phyloP scores from a whole-genome alignment of 2,113 vertebrate species.

The Oryzias javanicus region DNA sequence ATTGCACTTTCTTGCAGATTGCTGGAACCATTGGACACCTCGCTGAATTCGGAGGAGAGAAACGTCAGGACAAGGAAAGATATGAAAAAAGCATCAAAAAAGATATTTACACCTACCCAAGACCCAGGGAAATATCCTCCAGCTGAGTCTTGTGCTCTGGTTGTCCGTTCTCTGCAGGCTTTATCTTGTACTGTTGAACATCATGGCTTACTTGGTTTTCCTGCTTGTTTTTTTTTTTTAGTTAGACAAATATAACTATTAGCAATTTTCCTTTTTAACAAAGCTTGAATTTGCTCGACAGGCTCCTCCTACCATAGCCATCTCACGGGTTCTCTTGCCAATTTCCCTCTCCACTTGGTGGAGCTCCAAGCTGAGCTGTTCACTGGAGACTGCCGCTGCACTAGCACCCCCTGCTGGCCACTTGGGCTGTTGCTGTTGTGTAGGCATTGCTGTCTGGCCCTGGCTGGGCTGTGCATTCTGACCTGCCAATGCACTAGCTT shows the following conservation, averaged over 20 bases:
- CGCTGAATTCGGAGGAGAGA: conserved; percentile 68
- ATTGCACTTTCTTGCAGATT: conserved; percentile 82
- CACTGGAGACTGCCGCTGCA: conserved; percentile 80
- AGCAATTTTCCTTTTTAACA: too few relatives aligned
- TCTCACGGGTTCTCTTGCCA: conserved; percentile 92
- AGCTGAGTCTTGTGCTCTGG: conserved; percentile 85
- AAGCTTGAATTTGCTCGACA: neutral
- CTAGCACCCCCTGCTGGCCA: conserved; percentile 85
- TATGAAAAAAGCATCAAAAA: neutral
- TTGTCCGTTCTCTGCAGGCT: conserved; percentile 92
- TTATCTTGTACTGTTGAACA: conserved; percentile 91
- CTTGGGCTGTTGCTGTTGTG: conserved; percentile 78
- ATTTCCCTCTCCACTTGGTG: conserved; percentile 97
- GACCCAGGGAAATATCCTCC: conserved; percentile 87
- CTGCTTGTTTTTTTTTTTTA: conserved; percentile 72
- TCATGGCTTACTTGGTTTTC: conserved; percentile 89
- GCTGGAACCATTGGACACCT: conserved; percentile 90
- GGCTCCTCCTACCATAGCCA: conserved; percentile 84
- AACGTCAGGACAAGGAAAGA: neutral
- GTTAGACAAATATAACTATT: neutral
- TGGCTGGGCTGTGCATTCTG: conserved; percentile 69
- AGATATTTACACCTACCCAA: conserved; percentile 78
- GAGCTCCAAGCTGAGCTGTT: conserved; percentile 95
- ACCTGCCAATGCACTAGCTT: conserved; percentile 81
- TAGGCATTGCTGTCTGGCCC: conserved; percentile 55